Evolutionary conservation across 2,888 invertebrate species (phyloP).

Genomic region (Callimorpha dominula): DNA sequence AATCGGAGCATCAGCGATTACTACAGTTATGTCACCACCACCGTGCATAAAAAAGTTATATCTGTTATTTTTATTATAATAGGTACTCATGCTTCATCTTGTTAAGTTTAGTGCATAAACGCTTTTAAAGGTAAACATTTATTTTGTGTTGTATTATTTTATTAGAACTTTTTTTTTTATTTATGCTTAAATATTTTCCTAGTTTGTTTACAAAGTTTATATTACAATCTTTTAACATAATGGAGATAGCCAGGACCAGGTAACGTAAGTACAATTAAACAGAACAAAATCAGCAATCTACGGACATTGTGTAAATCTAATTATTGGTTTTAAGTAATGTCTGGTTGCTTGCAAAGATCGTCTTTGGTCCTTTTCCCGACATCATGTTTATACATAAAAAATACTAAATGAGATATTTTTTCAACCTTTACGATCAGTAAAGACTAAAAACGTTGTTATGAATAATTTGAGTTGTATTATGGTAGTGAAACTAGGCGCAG

Average conservation of each 20-base stretch:
- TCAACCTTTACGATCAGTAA: background rate
- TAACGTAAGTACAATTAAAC: no score
- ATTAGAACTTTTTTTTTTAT: no score
- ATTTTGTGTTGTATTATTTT: background rate
- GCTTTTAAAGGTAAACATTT: background rate
- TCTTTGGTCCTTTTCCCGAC: no score
- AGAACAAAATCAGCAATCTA: no score
- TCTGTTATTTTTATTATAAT: background rate
- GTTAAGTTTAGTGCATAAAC: background rate
- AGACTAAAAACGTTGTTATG: background rate
- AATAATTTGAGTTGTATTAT: background rate
- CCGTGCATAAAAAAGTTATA: slow-evolving; percentile 12
- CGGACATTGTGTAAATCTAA: no score
- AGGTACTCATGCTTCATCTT: background rate
- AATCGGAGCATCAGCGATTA: slow-evolving; percentile 30
- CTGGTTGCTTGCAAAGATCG: no score
- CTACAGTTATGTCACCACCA: slow-evolving; percentile 35
- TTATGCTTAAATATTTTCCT: background rate
- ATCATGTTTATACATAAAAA: no score
- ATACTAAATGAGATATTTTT: no score
- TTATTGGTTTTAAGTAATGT: no score
- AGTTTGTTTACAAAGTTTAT: background rate
- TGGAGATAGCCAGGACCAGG: no score
- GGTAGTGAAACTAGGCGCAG: background rate
- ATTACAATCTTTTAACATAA: no score